Conservation (phyloP, 2,888 invertebrate genomes). For the Euplexia lucipara region DNA sequence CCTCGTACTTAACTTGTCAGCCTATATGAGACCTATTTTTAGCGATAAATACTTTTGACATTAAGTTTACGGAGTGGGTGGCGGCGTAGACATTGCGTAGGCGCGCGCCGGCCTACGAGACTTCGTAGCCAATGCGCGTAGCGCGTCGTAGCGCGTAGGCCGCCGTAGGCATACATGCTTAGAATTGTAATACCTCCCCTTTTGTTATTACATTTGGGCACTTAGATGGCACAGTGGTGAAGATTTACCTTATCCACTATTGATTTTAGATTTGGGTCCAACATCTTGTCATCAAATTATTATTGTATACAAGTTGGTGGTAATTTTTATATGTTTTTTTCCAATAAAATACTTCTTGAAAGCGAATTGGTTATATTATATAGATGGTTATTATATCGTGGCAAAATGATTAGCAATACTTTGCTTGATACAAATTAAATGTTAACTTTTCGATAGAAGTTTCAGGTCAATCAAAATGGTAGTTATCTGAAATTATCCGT, state of each 20-base stretch:
- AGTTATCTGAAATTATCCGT: too few species aligned
- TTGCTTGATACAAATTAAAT: too few species aligned
- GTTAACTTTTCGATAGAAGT: too few species aligned
- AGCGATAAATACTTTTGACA: conserved; percentile 29
- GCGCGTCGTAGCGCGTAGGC: conserved; percentile 58
- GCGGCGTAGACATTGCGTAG: conserved; percentile 60
- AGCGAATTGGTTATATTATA: too few species aligned
- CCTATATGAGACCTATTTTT: conserved; percentile 25
- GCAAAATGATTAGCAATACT: too few species aligned
- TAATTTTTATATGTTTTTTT: too few species aligned
- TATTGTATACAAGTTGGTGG: too few species aligned
- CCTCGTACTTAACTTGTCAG: background rate
- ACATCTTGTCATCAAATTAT: background rate
- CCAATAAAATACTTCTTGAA: too few species aligned
- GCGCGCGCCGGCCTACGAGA: conserved; percentile 61
- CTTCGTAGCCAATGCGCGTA: conserved; percentile 64
- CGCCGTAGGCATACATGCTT: conserved; percentile 24
- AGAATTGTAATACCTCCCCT: conserved; percentile 53
- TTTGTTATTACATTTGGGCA: conserved; percentile 32
- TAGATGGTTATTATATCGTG: too few species aligned
- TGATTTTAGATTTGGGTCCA: conserved; percentile 5
- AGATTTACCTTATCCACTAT: conserved; percentile 12
- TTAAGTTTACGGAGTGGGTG: conserved; percentile 47
- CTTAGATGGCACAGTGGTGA: background rate
- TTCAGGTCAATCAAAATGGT: too few species aligned